Conservation (phyloP, 2,888 invertebrate genomes). For the Lithophane leautieri region DNA sequence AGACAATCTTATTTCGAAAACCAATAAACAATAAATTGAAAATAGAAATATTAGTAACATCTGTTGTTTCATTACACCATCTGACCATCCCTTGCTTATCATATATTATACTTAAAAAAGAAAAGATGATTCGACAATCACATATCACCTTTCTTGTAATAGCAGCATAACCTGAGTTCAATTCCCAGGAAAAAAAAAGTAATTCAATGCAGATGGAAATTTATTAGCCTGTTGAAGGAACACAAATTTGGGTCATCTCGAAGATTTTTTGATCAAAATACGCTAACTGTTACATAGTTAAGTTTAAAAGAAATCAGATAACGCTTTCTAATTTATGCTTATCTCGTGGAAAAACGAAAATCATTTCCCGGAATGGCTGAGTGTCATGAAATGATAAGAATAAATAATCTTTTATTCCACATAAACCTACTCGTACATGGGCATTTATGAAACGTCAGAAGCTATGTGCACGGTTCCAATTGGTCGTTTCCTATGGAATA, state of each 20-base stretch:
- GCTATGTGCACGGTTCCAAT: not conserved
- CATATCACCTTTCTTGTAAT: too few relatives aligned
- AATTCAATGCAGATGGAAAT: not conserved
- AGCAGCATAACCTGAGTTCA: not conserved
- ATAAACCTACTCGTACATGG: not conserved
- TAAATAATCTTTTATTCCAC: not conserved
- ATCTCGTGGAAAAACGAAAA: too few relatives aligned
- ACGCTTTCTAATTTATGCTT: not conserved
- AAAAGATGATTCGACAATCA: not conserved
- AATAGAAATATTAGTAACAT: slow-evolving; percentile 88
- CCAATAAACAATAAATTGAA: slow-evolving; percentile 89
- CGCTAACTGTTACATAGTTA: not conserved
- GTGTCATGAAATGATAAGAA: not conserved
- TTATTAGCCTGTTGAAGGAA: not conserved
- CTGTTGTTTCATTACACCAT: slow-evolving; percentile 78
- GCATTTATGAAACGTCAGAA: not conserved
- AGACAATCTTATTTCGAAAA: slow-evolving; percentile 87
- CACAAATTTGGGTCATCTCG: not conserved
- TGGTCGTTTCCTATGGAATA: not conserved
- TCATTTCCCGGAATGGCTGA: not conserved
- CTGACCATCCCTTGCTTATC: not conserved
- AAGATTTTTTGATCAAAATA: not conserved
- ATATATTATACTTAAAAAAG: not conserved
- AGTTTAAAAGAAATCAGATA: not conserved
- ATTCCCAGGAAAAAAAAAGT: not conserved